phyloP scores from a whole-genome alignment of 2,888 invertebrate species.

The Elysia crispata region DNA sequence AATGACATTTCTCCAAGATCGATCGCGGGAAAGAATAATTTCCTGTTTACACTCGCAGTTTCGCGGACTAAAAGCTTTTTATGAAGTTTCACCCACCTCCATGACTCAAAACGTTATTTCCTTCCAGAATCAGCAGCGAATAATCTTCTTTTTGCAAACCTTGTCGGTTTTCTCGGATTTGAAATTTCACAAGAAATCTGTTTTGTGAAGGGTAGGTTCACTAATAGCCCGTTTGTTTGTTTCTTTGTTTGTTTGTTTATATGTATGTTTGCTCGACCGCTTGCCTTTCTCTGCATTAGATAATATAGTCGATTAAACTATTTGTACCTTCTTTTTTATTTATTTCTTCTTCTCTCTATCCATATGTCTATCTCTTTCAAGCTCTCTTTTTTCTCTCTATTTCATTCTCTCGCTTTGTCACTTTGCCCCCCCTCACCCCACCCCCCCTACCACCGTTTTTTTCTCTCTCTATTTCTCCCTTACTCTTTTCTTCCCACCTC shows the following conservation, averaged over 20 bases:
- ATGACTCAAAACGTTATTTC: not conserved
- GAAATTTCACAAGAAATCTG: not conserved
- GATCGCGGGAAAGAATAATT: too few species aligned
- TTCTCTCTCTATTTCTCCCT: not conserved
- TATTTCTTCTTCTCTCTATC: not conserved
- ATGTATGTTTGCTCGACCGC: conserved; percentile 22
- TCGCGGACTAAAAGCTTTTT: too few species aligned
- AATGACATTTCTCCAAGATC: conserved; percentile 56
- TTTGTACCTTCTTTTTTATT: too few species aligned
- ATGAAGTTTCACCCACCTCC: not conserved
- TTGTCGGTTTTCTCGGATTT: not conserved
- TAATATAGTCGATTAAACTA: too few species aligned
- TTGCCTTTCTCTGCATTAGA: too few species aligned
- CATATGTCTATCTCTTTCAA: not conserved
- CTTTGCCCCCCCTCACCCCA: not conserved
- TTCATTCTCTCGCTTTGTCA: not conserved
- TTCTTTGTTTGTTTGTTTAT: not conserved
- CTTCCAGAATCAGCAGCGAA: too few species aligned
- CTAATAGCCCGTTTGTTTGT: not conserved
- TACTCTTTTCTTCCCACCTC: not conserved
- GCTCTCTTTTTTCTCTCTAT: not conserved
- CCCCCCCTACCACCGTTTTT: not conserved
- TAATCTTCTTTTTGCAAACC: not conserved
- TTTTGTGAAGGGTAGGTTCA: too few species aligned
- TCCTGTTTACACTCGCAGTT: too few species aligned